These are phyloP conservation scores for Coreius guichenoti DNA, from an alignment of 2,797 vertebrate genomes.

Conservation along the genomic window DNA sequence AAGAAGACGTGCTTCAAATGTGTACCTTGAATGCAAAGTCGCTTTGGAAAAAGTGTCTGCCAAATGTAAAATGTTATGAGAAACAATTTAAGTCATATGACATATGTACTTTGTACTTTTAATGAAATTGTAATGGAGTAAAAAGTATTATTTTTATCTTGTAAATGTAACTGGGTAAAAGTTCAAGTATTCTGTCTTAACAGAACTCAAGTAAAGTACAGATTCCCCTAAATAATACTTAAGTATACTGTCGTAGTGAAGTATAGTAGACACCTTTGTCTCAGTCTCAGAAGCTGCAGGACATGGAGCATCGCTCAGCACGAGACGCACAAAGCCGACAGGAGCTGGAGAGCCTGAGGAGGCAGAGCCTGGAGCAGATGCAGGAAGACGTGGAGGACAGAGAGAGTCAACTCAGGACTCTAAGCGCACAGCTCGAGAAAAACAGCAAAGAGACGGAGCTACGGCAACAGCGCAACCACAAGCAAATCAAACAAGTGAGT, in stretches of 20 bases:
- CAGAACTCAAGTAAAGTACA: neutral
- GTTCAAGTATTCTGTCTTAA: neutral
- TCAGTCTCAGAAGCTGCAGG: constrained; percentile 76
- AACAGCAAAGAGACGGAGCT: constrained; percentile 67
- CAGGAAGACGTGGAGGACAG: constrained; percentile 71
- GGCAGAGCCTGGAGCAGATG: constrained; percentile 73
- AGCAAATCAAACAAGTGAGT: constrained; percentile 74
- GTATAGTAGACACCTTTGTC: neutral
- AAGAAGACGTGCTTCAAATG: too few relatives aligned
- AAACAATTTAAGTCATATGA: neutral
- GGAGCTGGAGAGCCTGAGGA: constrained; percentile 69
- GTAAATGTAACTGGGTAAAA: neutral
- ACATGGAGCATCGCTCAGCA: constrained; percentile 66
- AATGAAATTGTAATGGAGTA: neutral
- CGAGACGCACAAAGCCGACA: constrained; percentile 70
- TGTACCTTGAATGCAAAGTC: neutral
- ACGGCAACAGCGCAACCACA: constrained; percentile 69
- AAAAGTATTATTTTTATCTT: neutral
- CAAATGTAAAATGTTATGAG: neutral
- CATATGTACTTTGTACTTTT: neutral
- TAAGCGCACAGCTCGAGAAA: constrained; percentile 71
- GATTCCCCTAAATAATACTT: neutral
- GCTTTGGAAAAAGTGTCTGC: neutral
- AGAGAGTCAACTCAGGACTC: constrained; percentile 66
- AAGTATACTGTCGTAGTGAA: neutral